Conservation (phyloP, 2,113 vertebrate species). For the Paraplagusia blochii region DNA sequence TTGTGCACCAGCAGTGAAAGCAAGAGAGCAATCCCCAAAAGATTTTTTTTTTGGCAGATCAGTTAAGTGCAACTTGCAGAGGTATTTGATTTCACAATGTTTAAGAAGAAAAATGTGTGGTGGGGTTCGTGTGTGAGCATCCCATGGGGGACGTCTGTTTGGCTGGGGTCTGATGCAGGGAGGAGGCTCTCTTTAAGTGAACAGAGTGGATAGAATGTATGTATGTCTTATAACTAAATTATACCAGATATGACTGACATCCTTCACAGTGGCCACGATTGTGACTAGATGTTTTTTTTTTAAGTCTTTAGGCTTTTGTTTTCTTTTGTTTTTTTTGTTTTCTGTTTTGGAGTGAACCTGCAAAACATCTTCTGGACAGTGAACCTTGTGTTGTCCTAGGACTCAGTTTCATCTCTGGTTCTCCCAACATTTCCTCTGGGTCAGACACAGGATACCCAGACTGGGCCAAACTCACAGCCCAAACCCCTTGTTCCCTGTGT, state of each 20-base stretch:
- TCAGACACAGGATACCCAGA: constrained; percentile 55
- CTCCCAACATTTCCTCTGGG: constrained; percentile 35
- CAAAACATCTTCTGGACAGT: too few species aligned
- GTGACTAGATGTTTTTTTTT: too few species aligned
- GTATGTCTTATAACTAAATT: constrained; percentile 1
- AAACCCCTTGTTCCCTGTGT: constrained; percentile 39
- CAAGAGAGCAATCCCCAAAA: constrained; percentile 29
- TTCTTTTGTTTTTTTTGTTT: too few species aligned
- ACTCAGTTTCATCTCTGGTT: constrained; percentile 43
- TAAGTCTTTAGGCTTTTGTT: too few species aligned
- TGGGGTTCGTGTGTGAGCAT: constrained; percentile 45
- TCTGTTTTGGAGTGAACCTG: too few species aligned
- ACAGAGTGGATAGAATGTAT: background rate
- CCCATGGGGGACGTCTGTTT: constrained; percentile 31
- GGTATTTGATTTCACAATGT: constrained; percentile 63
- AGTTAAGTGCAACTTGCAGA: constrained; percentile 47
- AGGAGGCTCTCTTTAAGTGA: constrained; percentile 22
- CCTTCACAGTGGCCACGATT: background rate
- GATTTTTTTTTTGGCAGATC: constrained; percentile 51
- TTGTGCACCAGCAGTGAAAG: constrained; percentile 5
- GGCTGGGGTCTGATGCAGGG: constrained; percentile 38
- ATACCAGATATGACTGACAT: constrained; percentile 6
- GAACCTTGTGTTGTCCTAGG: constrained; percentile 17
- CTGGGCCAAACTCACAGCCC: constrained; percentile 36
- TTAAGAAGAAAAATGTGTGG: constrained; percentile 60